These are phyloP conservation scores for Meghimatium bilineatum DNA, from an alignment of 2,888 invertebrate species.

Conservation along the genomic window DNA sequence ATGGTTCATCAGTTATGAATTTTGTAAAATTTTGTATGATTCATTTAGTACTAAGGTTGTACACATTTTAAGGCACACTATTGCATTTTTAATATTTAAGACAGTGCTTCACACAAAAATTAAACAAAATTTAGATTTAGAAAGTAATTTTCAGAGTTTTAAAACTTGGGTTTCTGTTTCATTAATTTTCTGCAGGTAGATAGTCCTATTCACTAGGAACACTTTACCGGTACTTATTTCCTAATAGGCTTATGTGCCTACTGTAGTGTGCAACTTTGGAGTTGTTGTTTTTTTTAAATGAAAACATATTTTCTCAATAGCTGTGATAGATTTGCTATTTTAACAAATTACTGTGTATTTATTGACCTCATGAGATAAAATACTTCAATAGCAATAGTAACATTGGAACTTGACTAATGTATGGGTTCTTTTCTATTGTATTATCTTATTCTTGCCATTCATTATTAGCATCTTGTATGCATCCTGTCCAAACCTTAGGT, in stretches of 20 bases:
- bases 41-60: neutral
- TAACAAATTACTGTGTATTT: conserved; percentile 27
- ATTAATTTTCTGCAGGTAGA: conserved; percentile 3
- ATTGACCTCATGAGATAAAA: conserved; percentile 38
- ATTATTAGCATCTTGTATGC: neutral
- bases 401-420: conserved; percentile 8
- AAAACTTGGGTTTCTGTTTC: neutral
- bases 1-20: neutral
- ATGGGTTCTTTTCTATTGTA: neutral
- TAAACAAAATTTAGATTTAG: neutral
- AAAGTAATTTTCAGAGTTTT: neutral
- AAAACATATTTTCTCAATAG: conserved; percentile 34
- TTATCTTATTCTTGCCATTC: neutral
- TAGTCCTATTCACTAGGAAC: neutral
- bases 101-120: neutral
- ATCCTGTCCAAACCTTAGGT: neutral
- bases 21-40: neutral
- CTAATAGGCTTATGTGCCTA: too few species aligned
- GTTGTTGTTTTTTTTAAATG: conserved; percentile 23
- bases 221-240: conserved; percentile 17
- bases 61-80: neutral
- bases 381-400: conserved; percentile 38
- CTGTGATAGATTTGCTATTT: conserved; percentile 44
- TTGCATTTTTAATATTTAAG: neutral
- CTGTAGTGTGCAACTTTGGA: conserved; percentile 21